Base-by-base conservation (phyloP, 2,797 vertebrate genomes). In the Cirrhinus mrigala region DNA sequence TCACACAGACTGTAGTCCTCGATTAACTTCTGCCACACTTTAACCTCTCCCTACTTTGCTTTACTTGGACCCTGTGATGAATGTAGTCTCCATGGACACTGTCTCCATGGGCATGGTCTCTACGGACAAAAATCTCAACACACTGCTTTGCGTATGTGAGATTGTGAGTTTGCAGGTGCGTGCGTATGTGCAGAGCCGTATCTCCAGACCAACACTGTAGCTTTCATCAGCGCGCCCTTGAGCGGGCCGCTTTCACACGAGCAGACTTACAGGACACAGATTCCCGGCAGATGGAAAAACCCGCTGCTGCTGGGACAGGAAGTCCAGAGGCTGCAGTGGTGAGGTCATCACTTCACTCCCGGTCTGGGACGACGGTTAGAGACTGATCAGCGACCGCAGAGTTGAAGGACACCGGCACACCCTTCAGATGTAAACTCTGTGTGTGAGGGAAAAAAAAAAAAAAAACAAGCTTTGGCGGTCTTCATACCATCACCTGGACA, bases 51-150 rank as follows among this genome's bases (percentile, higher is more conserved):
- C 88, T 91, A 92, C 92, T 94, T 91, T 85, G 79, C 88, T 90
- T 88, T 91, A 81, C 91, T 93, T 92, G 91, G 91, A 92, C 93
- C 88, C 87, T 88, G 92, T 94, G 92, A 82, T 88, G 89, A 91
- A 76, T 87, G 80, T 85, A 79, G 88, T 91, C 82, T 87, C 90
- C 86, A 85, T 88, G 85, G 87, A 88, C 89, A 88, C 81, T 87
- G 86, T 92, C 93, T 92, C 93, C 84, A 89, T 90, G 92, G 80
- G 50, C 84, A 83, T 81, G 85, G 90, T 94, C 93, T 94, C 94
- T 37, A 86, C 88, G 91, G 94, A 93, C 90, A 78, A 91, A 87
- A 87, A 83, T 81, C 84, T 86, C 87, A 83, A 88, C 88, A 88
- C 80, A 92, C 88, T 89, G 86, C 90, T 88, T 88, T 89, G 90